Evolutionary conservation across 2,888 invertebrate species (phyloP).

Genomic region (Campaea margaritaria): DNA sequence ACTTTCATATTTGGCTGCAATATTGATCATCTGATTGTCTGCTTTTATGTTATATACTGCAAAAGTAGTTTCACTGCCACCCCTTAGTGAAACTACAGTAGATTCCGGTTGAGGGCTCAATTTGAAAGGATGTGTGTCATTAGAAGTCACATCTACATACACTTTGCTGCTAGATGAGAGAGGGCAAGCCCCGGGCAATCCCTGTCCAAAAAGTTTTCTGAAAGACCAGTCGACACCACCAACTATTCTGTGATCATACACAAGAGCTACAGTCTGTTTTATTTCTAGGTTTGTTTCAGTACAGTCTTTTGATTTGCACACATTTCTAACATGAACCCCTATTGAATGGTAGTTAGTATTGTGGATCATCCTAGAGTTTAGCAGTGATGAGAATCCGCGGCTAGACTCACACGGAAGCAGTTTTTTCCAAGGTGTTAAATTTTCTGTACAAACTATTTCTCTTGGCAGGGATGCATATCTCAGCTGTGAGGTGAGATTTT

Average conservation of each 20-base stretch:
- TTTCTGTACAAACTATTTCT: constrained; percentile 99
- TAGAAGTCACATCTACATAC: constrained; percentile 91
- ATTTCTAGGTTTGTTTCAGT: constrained; percentile 89
- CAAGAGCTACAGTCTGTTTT: constrained; percentile 93
- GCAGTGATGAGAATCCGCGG: constrained; percentile 93
- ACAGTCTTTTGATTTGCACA: constrained; percentile 88
- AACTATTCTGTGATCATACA: constrained; percentile 92
- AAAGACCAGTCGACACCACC: constrained; percentile 93
- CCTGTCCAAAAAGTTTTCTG: constrained; percentile 93
- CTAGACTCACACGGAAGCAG: constrained; percentile 97
- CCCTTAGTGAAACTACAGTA: constrained; percentile 86
- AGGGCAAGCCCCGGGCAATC: constrained; percentile 92
- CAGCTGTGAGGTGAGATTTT: constrained; percentile 83
- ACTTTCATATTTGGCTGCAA: constrained; percentile 86
- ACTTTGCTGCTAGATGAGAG: constrained; percentile 91
- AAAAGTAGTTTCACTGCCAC: constrained; percentile 87
- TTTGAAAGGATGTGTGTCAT: constrained; percentile 86
- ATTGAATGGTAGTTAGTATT: constrained; percentile 97
- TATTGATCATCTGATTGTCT: constrained; percentile 86
- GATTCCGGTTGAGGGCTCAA: constrained; percentile 87
- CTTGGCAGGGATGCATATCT: constrained; percentile 96
- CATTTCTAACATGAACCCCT: constrained; percentile 92
- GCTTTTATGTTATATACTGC: constrained; percentile 89
- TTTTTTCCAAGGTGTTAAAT: constrained; percentile 99
- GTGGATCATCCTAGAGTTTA: constrained; percentile 96